Evolutionary conservation across 2,888 invertebrate species (phyloP).

Genomic region (Cordilura impudica): DNA sequence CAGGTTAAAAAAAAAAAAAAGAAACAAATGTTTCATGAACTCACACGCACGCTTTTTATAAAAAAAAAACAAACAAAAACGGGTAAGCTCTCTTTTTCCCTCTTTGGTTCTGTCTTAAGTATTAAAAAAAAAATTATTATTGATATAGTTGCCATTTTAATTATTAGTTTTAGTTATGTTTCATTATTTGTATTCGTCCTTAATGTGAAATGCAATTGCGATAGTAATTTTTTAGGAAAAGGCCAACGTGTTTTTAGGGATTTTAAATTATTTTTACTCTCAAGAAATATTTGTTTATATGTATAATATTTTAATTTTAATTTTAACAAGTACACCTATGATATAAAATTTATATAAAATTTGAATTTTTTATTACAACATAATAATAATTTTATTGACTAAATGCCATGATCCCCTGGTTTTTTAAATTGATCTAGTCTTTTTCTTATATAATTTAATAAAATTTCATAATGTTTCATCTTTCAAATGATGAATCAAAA

Average conservation of each 20-base stretch:
- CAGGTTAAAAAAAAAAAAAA: slow-evolving; percentile 27
- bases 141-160: not conserved
- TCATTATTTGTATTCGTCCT: not conserved
- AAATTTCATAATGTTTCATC: too few species aligned
- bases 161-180: too few species aligned
- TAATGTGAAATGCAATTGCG: slow-evolving; percentile 39
- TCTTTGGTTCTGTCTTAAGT: not conserved
- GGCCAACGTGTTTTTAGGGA: not conserved
- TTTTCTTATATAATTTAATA: too few species aligned
- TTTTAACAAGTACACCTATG: too few species aligned
- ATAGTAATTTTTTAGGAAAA: slow-evolving; percentile 26
- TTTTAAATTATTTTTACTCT: too few species aligned
- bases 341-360: too few species aligned
- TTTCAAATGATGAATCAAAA: too few species aligned
- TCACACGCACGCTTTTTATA: slow-evolving; percentile 49
- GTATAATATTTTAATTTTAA: not conserved
- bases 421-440: too few species aligned
- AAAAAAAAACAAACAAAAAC: slow-evolving; percentile 15
- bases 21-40: not conserved
- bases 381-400: too few species aligned
- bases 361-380: too few species aligned
- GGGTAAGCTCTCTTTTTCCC: slow-evolving; percentile 50
- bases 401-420: too few species aligned
- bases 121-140: not conserved
- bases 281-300: not conserved